Evolutionary conservation across 53 echinoderm and acorn worm genomes (phyloP).

Genomic region (Hippasteria phrygiana): DNA sequence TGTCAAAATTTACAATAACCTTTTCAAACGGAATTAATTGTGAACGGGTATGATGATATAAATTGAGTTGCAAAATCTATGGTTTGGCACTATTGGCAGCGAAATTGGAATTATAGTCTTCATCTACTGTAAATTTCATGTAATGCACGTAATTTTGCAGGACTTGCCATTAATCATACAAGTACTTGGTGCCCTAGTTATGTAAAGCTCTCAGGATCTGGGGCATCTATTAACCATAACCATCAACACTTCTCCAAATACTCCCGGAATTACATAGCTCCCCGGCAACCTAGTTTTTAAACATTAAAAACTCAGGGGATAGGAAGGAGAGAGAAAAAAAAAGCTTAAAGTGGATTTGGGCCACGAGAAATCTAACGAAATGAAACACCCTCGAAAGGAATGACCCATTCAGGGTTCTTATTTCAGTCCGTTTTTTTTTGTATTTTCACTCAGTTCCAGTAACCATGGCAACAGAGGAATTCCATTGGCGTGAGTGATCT

Average conservation of each 20-base stretch:
- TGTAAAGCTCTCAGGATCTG: too few species aligned
- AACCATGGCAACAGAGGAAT: conserved; percentile 22
- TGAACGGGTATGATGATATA: too few species aligned
- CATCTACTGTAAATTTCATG: too few species aligned
- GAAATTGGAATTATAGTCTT: too few species aligned
- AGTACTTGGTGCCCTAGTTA: too few species aligned
- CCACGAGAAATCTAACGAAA: neutral
- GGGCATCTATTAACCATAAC: too few species aligned
- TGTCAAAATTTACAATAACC: too few species aligned
- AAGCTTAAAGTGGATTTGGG: neutral
- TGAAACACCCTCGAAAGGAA: neutral
- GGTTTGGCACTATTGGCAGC: too few species aligned
- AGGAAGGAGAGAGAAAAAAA: neutral
- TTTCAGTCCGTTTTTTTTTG: neutral
- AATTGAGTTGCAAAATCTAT: too few species aligned
- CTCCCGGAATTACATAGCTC: too few species aligned
- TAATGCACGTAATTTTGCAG: too few species aligned
- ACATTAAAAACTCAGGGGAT: neutral
- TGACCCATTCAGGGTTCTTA: neutral
- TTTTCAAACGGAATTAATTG: too few species aligned
- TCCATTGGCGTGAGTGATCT: conserved; percentile 14
- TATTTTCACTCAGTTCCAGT: neutral
- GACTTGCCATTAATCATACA: neutral
- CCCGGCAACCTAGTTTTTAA: neutral
- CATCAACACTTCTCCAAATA: neutral